These are phyloP conservation scores for Lophura nycthemera DNA, from an alignment of 2,113 vertebrate genomes.

Conservation along the genomic window DNA sequence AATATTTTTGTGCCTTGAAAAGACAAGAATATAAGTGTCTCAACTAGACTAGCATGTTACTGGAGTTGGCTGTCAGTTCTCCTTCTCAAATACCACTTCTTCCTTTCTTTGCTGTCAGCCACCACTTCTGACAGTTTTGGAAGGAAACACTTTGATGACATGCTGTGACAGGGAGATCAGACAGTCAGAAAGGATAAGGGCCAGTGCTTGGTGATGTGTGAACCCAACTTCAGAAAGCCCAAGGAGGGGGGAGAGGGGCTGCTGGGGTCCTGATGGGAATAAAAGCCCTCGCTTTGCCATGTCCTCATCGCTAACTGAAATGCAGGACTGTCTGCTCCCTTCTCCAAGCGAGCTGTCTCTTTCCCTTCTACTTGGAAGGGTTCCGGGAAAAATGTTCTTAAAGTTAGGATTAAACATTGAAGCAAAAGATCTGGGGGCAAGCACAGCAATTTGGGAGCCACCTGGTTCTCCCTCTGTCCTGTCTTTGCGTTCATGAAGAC, in stretches of 20 bases:
- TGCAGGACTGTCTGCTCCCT: background rate
- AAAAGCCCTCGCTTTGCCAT: background rate
- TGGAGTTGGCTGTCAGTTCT: background rate
- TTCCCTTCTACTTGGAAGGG: background rate
- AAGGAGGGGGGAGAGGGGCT: background rate
- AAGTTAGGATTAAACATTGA: fast-evolving
- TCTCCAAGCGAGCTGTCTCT: background rate
- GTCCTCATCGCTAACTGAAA: background rate
- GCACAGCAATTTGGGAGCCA: background rate
- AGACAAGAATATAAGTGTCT: background rate
- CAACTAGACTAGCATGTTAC: background rate
- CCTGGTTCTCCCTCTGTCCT: background rate
- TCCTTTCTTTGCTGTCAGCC: background rate
- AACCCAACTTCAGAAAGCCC: background rate
- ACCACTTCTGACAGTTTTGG: background rate
- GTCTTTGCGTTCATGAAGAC: background rate
- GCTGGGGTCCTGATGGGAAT: background rate
- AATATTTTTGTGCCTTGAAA: background rate
- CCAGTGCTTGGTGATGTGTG: background rate
- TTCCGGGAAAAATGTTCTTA: background rate
- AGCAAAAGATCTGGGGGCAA: background rate
- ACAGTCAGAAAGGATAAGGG: conserved; percentile 25
- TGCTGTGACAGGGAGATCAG: background rate
- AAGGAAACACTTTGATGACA: background rate
- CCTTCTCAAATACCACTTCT: background rate